Evolutionary conservation across 1,140 invertebrate species (phyloP).

Genomic region (Lasaia peninsularis): DNA sequence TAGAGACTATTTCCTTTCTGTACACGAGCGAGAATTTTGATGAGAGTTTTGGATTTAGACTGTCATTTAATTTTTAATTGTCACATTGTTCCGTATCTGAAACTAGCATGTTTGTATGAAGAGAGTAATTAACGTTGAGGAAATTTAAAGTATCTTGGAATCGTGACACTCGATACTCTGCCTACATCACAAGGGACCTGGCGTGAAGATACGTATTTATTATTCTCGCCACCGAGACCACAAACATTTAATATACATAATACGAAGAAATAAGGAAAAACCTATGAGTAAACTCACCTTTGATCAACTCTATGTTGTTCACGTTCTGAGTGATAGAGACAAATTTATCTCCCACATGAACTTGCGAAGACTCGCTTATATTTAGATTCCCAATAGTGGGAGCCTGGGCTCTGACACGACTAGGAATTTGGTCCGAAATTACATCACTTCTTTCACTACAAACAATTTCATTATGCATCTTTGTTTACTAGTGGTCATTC

Average conservation of each 20-base stretch:
- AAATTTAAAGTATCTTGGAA: too few species aligned
- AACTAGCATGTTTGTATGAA: too few species aligned
- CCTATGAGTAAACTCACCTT: conserved; percentile 44
- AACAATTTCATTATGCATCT: conserved; percentile 12
- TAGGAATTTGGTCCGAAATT: not conserved
- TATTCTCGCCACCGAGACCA: too few species aligned
- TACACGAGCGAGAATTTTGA: too few species aligned
- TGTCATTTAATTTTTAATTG: too few species aligned
- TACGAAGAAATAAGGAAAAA: not conserved
- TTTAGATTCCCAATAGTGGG: conserved; percentile 39
- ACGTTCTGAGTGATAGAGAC: conserved; percentile 60
- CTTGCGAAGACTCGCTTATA: conserved; percentile 45
- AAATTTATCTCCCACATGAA: conserved; percentile 59
- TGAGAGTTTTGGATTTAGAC: too few species aligned
- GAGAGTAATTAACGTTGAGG: too few species aligned
- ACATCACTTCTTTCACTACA: conserved; percentile 4
- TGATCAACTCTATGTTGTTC: conserved; percentile 51
- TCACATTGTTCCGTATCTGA: too few species aligned
- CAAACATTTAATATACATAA: not conserved
- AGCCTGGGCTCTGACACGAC: not conserved
- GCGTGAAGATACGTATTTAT: too few species aligned
- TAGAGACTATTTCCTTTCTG: too few species aligned
- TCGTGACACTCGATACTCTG: too few species aligned
- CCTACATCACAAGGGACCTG: too few species aligned
- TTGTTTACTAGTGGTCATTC: not conserved